phyloP scores from a whole-genome alignment of 2,888 invertebrate genomes.

The Rugalucina vietnamica region DNA sequence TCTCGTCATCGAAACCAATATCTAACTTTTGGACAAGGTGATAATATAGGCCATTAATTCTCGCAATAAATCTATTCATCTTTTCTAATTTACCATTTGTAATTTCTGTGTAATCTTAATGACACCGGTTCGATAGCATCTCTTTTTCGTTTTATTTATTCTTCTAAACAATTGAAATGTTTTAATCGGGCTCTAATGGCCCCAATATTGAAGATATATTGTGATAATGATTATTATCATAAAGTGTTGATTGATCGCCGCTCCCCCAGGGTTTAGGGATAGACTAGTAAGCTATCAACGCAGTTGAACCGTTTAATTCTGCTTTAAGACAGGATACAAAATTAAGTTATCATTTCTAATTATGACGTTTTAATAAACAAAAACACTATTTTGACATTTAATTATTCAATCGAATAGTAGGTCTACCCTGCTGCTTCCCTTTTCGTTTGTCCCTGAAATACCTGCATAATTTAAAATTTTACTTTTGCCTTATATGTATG shows the following conservation, averaged over 20 bases:
- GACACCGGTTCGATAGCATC: constrained; percentile 5
- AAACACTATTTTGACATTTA: too few relatives aligned
- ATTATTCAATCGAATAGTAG: too few relatives aligned
- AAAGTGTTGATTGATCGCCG: constrained; percentile 6
- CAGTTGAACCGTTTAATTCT: not conserved
- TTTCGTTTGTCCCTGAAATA: too few relatives aligned
- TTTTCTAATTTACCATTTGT: constrained; percentile 65
- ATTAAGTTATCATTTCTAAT: not conserved
- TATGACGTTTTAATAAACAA: not conserved
- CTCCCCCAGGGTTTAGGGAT: not conserved
- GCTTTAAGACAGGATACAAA: not conserved
- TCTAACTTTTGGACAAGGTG: constrained; percentile 12
- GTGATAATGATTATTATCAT: constrained; percentile 40
- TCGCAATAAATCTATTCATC: constrained; percentile 51
- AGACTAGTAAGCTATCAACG: not conserved
- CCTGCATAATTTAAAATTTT: too few relatives aligned
- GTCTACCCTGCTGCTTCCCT: too few relatives aligned
- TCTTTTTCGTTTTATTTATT: not conserved
- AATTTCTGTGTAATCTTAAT: constrained; percentile 44
- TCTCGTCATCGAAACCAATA: not conserved
- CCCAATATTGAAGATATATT: constrained; percentile 58
- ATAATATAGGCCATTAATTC: constrained; percentile 7
- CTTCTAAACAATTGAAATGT: constrained; percentile 39
- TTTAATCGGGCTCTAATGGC: constrained; percentile 60
- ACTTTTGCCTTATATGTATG: too few relatives aligned